These are phyloP conservation scores for Aegotheles bennettii DNA, from an alignment of 2,113 vertebrate genomes.

Conservation along the genomic window DNA sequence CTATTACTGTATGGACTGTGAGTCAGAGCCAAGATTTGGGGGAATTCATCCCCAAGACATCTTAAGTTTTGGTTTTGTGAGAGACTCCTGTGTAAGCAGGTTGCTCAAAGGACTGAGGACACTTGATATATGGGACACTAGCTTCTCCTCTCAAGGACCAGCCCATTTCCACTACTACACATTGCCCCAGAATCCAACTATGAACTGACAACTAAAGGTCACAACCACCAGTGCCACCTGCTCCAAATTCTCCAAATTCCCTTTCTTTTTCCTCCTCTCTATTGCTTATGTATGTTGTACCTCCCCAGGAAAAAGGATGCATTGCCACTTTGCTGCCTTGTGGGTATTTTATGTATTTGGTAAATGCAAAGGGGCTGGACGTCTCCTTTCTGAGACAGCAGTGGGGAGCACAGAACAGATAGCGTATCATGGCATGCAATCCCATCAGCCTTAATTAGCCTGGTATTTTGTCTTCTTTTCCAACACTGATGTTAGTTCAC, in stretches of 20 bases:
- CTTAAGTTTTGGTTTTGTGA: background rate
- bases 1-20: background rate
- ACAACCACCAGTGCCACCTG: background rate
- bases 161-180: background rate
- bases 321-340: background rate
- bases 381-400: background rate
- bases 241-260: background rate
- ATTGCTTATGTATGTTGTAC: background rate
- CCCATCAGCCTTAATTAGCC: background rate
- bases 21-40: background rate
- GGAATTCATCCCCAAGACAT: background rate
- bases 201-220: background rate
- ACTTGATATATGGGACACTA: background rate
- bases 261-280: background rate
- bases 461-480: background rate
- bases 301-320: background rate
- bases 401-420: background rate
- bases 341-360: background rate
- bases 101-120: background rate
- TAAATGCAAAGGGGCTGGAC: background rate
- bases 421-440: background rate
- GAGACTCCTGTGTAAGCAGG: background rate
- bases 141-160: background rate
- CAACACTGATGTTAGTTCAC: background rate
- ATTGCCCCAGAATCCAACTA: background rate